Evolutionary conservation across 2,888 invertebrate species (phyloP).

Genomic region (Drosophila nr. perissopoda): DNA sequence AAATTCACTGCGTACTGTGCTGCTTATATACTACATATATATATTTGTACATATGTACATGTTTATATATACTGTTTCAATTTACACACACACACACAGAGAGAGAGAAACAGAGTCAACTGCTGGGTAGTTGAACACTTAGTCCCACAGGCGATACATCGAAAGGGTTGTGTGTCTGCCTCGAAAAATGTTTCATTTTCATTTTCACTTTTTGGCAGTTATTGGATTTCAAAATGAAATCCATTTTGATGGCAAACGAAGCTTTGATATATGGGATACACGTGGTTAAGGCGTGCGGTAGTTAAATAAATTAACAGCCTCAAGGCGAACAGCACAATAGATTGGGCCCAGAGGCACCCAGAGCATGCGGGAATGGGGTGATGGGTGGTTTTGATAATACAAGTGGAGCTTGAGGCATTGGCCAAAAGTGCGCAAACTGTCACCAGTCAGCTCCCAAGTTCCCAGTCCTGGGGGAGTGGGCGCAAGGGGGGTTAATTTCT

Average conservation of each 20-base stretch:
- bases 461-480: background rate
- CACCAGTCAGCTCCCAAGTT: slow-evolving; percentile 22
- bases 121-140: slow-evolving; percentile 37
- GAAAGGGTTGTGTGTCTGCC: slow-evolving; percentile 66
- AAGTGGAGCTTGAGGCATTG: slow-evolving; percentile 13
- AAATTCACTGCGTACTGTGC: slow-evolving; percentile 53
- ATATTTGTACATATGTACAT: slow-evolving; percentile 12
- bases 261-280: slow-evolving; percentile 76
- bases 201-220: slow-evolving; percentile 65
- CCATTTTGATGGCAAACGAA: slow-evolving; percentile 76
- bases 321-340: slow-evolving; percentile 29
- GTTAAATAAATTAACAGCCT: slow-evolving; percentile 76
- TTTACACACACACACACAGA: slow-evolving; percentile 39
- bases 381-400: slow-evolving; percentile 11
- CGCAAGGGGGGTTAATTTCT: background rate
- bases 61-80: slow-evolving; percentile 67
- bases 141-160: slow-evolving; percentile 32
- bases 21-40: slow-evolving; percentile 42
- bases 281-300: slow-evolving; percentile 66
- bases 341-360: background rate
- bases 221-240: slow-evolving; percentile 82
- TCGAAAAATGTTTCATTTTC: slow-evolving; percentile 66
- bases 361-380: background rate
- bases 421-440: slow-evolving; percentile 33
- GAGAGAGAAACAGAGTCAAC: slow-evolving; percentile 25